Conservation (phyloP, 2,888 invertebrate species). For the Antitype chi region DNA sequence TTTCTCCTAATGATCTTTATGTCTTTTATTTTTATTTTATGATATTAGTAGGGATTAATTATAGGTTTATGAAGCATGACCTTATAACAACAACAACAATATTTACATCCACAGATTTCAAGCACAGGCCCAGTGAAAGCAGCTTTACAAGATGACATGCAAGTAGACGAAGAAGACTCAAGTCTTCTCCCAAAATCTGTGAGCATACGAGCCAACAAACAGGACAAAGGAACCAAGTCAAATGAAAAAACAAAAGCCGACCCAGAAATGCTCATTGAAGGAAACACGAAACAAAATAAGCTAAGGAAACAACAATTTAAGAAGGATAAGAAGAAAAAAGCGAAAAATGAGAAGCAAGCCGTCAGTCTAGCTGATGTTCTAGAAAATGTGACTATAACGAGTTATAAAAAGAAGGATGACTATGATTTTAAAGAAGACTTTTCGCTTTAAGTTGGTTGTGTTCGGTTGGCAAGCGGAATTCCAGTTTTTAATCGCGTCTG, state of each 20-base stretch:
- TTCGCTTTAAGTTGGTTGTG: constrained; percentile 68
- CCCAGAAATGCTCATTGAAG: constrained; percentile 93
- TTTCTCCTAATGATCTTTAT: no score
- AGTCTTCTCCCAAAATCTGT: constrained; percentile 82
- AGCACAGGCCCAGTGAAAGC: constrained; percentile 92
- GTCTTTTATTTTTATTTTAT: no score
- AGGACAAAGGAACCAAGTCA: constrained; percentile 80
- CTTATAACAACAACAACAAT: neutral
- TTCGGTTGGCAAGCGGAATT: neutral
- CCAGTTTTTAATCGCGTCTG: neutral
- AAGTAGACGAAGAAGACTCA: constrained; percentile 89
- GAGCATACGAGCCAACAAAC: constrained; percentile 82
- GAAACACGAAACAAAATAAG: constrained; percentile 90
- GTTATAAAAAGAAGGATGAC: constrained; percentile 85
- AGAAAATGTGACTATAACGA: constrained; percentile 90
- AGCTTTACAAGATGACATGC: constrained; percentile 86
- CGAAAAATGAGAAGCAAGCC: constrained; percentile 91
- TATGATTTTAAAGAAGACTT: constrained; percentile 92
- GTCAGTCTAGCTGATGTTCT: constrained; percentile 92
- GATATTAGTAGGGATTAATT: no score
- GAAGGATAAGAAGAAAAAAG: constrained; percentile 91
- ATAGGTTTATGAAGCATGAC: no score
- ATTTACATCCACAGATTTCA: constrained; percentile 82
- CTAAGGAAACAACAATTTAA: constrained; percentile 91
- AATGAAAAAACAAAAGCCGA: constrained; percentile 88